Base-by-base conservation (phyloP, 2,888 invertebrate species). In the Microctonus aethiopoides region DNA sequence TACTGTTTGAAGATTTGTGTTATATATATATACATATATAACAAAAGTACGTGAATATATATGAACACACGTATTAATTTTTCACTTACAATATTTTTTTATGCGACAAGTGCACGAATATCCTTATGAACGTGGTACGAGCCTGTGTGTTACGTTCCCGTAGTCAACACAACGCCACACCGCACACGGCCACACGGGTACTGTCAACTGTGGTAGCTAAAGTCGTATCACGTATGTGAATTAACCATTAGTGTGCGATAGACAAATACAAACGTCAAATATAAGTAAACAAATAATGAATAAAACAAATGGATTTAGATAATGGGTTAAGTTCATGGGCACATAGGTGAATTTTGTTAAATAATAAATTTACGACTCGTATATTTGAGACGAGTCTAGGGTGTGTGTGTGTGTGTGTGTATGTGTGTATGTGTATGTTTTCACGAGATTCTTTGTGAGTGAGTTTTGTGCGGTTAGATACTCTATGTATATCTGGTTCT, bases 81-180 rank as follows among this genome's bases (percentile, higher is more conserved):
- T 7, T 16, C n/a, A n/a, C 7, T 46, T 20, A n/a, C 7, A 20
- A 29, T 29, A 29, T 5, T 29, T 29, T 29, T 29, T 29, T 29
- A 32, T 46, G 34, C 22, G 16, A 34, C 36, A n/a, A 36, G 34
- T 51, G 36, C 59, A 60, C 39, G 13, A 36, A 36, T 54, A 29
- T 26, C 29, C 52, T 57, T 22, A 63, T 60, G 34, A 54, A 54
- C 36, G 65, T 56, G 65, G 4, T 51, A 74, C 75, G 74, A 64
- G 72, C 76, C 77, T 77, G 77, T 76, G 76, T 77, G 77, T 76
- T 75, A 75, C 75, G 72, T 72, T 75, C 74, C 72, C 77, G 78
- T 78, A 78, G 80, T 80, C 80, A 80, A 81, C 80, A 81, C 79
- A 78, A 78, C 78, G 74, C 73, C 69, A 75, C 29, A 16, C 16